phyloP scores from a whole-genome alignment of 1,140 invertebrate species.

The Odontomachus brunneus region DNA sequence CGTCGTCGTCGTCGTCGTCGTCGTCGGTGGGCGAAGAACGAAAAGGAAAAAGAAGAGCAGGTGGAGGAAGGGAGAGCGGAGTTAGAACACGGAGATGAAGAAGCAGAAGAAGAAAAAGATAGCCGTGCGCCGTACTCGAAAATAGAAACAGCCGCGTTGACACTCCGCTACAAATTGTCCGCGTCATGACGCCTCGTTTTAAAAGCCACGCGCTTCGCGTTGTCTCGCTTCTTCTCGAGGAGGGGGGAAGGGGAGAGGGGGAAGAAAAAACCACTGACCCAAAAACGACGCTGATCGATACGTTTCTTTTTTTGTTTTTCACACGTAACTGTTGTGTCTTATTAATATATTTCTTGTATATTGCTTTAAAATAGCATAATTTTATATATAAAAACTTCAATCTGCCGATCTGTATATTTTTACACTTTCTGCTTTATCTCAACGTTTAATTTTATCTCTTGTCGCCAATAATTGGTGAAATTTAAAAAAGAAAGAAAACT shows the following conservation, averaged over 20 bases:
- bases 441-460: too few species aligned
- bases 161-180: slow-evolving; percentile 85
- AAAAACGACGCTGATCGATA: slow-evolving; percentile 14
- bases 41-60: slow-evolving; percentile 36
- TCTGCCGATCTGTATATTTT: too few species aligned
- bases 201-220: slow-evolving; percentile 67
- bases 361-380: too few species aligned
- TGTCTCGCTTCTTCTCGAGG: slow-evolving; percentile 51
- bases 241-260: too few species aligned
- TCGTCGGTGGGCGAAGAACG: slow-evolving; percentile 33
- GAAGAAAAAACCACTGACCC: slow-evolving; percentile 63
- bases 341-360: neutral
- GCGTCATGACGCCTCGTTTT: slow-evolving; percentile 80
- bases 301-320: neutral
- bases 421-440: too few species aligned
- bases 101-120: slow-evolving; percentile 64
- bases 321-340: neutral
- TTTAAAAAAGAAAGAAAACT: too few species aligned
- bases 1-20: neutral
- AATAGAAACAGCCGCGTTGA: slow-evolving; percentile 84
- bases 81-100: slow-evolving; percentile 24
- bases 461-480: too few species aligned
- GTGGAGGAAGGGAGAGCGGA: slow-evolving; percentile 3
- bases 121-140: slow-evolving; percentile 74
- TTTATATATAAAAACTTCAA: too few species aligned